Evolutionary conservation across 2,888 invertebrate genomes (phyloP).

Genomic region (Hybos culiciformis): DNA sequence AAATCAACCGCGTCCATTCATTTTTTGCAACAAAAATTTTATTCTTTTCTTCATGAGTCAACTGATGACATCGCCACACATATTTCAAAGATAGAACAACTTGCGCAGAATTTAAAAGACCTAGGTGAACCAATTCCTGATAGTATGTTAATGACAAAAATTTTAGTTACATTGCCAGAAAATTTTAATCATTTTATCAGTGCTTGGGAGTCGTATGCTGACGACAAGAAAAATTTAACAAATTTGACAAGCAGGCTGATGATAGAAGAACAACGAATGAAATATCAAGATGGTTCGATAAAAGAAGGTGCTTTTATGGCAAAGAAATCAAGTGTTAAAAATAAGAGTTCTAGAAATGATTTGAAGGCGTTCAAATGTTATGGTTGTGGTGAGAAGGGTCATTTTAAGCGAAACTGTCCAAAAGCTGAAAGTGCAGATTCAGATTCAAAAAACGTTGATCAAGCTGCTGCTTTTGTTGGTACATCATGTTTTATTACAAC

Average conservation of each 20-base stretch:
- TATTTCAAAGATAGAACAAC: conserved; percentile 11
- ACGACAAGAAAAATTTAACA: conserved; percentile 5
- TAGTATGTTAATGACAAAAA: conserved; percentile 9
- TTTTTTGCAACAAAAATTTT: conserved; percentile 15
- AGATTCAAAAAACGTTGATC: too few relatives aligned
- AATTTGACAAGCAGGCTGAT: conserved; percentile 7
- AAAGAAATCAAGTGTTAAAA: background rate
- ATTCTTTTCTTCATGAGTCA: conserved; percentile 12
- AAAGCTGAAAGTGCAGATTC: too few relatives aligned
- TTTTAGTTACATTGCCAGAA: conserved; percentile 6
- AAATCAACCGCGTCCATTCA: conserved; percentile 7
- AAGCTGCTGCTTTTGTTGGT: too few relatives aligned
- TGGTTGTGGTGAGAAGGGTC: conserved; percentile 12
- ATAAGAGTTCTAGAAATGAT: background rate
- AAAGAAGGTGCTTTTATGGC: conserved; percentile 3
- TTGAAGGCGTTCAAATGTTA: conserved; percentile 10
- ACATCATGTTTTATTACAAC: too few relatives aligned
- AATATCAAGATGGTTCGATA: background rate
- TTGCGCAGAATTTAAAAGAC: conserved; percentile 11
- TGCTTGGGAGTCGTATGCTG: conserved; percentile 9
- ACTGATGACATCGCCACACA: conserved; percentile 13
- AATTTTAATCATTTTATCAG: conserved; percentile 9
- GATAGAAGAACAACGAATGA: conserved; percentile 7
- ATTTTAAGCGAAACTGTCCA: conserved; percentile 14
- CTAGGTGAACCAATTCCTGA: conserved; percentile 12